A percentile compares a stretch with the other conserved stretches of the same genome.
Conservation (phyloP, 1,140 invertebrate species). For the Platorchestia sp. region DNA sequence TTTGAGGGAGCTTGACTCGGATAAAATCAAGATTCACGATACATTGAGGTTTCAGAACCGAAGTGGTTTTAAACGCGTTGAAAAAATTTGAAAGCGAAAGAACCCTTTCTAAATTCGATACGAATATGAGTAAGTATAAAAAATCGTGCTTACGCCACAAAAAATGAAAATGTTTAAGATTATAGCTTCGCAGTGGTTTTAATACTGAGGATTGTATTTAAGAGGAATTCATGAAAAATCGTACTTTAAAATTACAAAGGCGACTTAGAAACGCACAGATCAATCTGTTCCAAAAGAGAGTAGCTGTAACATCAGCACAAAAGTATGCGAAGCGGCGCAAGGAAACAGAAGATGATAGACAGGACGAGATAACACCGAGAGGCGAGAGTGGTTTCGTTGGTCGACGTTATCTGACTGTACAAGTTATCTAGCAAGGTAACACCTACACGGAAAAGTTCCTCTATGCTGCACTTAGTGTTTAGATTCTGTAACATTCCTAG, state of each 20-base stretch:
- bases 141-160: background rate
- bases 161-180: background rate
- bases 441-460: background rate
- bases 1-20: background rate
- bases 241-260: background rate
- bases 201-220: background rate
- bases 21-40: too few species aligned
- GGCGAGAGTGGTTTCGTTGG: slow-evolving; percentile 50
- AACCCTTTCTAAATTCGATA: background rate
- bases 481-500: background rate
- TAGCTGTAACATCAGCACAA: background rate
- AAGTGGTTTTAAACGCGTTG: background rate
- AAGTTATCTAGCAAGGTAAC: slow-evolving; percentile 13
- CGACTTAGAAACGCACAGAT: background rate
- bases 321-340: background rate
- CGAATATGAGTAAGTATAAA: background rate
- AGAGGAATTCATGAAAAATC: background rate
- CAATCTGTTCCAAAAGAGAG: background rate
- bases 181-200: background rate
- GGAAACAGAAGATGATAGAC: background rate
- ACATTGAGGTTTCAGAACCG: background rate
- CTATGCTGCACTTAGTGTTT: background rate
- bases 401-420: slow-evolving; percentile 35
- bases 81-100: background rate
- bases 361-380: slow-evolving; percentile 13